Percentiles rank a stretch among this genome's conserved stretches.
These are phyloP conservation scores for Maniola hyperantus DNA, from an alignment of 2,888 invertebrate genomes.

Conservation along the genomic window DNA sequence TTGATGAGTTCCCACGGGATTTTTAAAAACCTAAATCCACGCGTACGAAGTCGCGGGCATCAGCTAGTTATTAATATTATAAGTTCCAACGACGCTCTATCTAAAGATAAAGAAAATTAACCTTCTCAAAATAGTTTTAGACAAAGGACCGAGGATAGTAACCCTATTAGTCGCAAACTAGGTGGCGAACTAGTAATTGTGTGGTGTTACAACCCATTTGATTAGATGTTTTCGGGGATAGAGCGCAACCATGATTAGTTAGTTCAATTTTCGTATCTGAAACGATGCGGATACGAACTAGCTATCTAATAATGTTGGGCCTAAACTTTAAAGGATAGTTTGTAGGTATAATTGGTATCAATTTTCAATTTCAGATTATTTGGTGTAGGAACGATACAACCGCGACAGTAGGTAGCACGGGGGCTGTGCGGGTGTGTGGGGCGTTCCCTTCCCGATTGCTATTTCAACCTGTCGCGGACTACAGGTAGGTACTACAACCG, in stretches of 20 bases:
- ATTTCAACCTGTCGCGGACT: too few species aligned
- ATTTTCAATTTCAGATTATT: background rate
- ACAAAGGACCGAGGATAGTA: constrained; percentile 14
- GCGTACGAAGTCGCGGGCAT: too few species aligned
- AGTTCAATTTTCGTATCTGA: constrained; percentile 1
- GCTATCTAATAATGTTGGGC: background rate
- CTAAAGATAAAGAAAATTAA: constrained; percentile 1
- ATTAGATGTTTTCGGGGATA: constrained; percentile 36
- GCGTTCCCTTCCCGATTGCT: too few species aligned
- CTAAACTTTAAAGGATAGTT: background rate
- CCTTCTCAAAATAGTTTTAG: constrained; percentile 2
- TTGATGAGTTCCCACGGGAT: too few species aligned
- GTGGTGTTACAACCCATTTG: constrained; percentile 35
- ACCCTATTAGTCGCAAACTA: constrained; percentile 35
- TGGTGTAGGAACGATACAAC: too few species aligned
- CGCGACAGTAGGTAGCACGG: too few species aligned
- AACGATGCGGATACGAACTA: background rate
- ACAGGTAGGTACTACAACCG: too few species aligned
- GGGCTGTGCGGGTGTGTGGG: too few species aligned
- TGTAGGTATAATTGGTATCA: constrained; percentile 6
- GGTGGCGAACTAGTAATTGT: constrained; percentile 35
- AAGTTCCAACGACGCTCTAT: too few species aligned
- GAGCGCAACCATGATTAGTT: constrained; percentile 28
- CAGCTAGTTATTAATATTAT: too few species aligned
- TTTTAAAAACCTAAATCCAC: too few species aligned